These are phyloP conservation scores for Choristoneura fumiferana DNA, from an alignment of 1,140 invertebrate genomes.

Conservation along the genomic window DNA sequence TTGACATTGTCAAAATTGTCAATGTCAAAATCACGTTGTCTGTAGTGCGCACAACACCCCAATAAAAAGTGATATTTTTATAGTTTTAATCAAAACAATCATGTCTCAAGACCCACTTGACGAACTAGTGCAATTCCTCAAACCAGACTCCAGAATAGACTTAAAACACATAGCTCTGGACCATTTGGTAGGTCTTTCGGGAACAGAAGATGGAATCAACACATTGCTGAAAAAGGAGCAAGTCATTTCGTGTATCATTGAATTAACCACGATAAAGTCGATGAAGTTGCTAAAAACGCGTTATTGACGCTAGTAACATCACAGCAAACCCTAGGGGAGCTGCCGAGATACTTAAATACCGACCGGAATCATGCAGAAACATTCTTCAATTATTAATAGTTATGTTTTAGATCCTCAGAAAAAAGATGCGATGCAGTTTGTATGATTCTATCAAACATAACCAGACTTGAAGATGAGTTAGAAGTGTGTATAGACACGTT, in stretches of 20 bases:
- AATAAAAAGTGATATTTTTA: not conserved
- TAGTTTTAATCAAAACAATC: conserved; percentile 20
- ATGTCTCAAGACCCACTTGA: conserved; percentile 58
- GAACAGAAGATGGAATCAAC: conserved; percentile 81
- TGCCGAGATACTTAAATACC: conserved; percentile 76
- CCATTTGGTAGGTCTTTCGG: conserved; percentile 82
- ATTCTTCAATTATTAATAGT: conserved; percentile 63
- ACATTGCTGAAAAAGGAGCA: conserved; percentile 79
- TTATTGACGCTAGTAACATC: conserved; percentile 87
- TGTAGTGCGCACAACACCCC: not conserved
- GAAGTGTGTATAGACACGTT: conserved; percentile 79
- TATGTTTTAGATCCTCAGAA: conserved; percentile 67
- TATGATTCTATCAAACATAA: conserved; percentile 91
- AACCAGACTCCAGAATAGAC: conserved; percentile 55
- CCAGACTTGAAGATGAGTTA: conserved; percentile 82
- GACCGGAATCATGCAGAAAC: conserved; percentile 40
- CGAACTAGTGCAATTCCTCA: conserved; percentile 59
- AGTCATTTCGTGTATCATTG: conserved; percentile 81
- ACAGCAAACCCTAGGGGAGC: conserved; percentile 82
- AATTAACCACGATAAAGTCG: conserved; percentile 80
- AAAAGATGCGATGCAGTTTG: conserved; percentile 85
- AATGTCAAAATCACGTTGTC: conserved; percentile 11
- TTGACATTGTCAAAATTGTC: not conserved
- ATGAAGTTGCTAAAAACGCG: conserved; percentile 83
- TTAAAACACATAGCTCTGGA: conserved; percentile 59